Evolutionary conservation across 2,888 invertebrate genomes (phyloP), one percentile per base, ranked within the genome.

Genomic region (Hypena proboscidalis): DNA sequence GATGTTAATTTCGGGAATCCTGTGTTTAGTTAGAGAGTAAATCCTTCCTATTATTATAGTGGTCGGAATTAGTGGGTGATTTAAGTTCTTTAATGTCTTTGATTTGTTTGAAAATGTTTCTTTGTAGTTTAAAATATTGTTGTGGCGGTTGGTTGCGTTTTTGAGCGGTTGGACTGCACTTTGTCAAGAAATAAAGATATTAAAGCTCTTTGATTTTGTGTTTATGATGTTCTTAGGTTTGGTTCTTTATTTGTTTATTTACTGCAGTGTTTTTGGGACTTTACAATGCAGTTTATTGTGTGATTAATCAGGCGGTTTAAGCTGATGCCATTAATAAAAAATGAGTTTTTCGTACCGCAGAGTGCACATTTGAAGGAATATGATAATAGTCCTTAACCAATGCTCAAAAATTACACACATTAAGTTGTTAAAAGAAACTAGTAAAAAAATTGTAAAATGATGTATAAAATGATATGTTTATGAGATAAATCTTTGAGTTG

Each of bases 21-120:
- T 53, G 46, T 58, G 55, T 61, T 51, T 48, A 42, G 47, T 33
- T 30, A 44, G 49, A 52, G 30, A 38, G 58, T 63, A 63, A 63
- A 61, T 65, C 46, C 44, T 44, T 9, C 4, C 71, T 80, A 80
- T 85, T 84, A 83, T 80, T 76, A 70, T 70, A 78, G 78, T 64
- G 77, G 78, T 64, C 44, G 57, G 46, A 45, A 66, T 70, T 67
- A 68, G 71, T 71, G 67, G 69, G 69, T 72, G 72, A 77, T 71
- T 74, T 65, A 74, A 62, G 55, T 59, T 50, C 56, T 58, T 68
- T 69, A 58, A 61, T 64, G 55, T 51, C 49, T 44, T 44, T 70
- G 71, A 72, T 74, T 72, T 72, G 73, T 74, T 70, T 75, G 70
- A 73, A 67, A 47, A 44, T 40, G 43, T 50, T 48, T 53, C 57